Base-by-base conservation (phyloP, 2,113 vertebrate genomes). In the Jacana jacana region DNA sequence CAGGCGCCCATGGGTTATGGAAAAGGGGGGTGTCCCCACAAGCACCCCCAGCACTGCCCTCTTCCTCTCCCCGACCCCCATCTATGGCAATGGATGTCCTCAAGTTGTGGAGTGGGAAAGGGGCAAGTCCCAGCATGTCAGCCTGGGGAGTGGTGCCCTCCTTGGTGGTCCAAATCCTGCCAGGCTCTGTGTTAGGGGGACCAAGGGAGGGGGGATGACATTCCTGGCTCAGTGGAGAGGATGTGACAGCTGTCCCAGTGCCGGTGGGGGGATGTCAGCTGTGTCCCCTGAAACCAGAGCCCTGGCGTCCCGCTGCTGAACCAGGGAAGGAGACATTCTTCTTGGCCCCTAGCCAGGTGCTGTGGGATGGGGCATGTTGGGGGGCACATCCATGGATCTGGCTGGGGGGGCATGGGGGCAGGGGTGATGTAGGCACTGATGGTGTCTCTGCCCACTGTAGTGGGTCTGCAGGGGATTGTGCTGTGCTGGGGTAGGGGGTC, bases 231-330 rank as follows among this genome's bases (percentile, higher is more conserved):
- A n/a, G 58, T 0, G 1, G 55, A 81, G 58, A 70, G 71, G 69
- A 94, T 66, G n/a, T 90, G 95, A 60, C 95, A 96, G 94, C 94
- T 95, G 95, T 92, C 68, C 24, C 3, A 1, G 24, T 70, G 57
- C 69, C 0, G 2, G 64, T 6, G 42, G 35, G 54, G 49, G 42
- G 17, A 44, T 0, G 6, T 93, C 92, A 95, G 86, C 91, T 86
- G 64, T 54, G 71, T 7, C 13, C 48, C 68, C 72, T 96, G 95
- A 93, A 95, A 97, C 51, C 3, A 1, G 86, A 95, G 33, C 75
- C 54, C 33, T 9, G 10, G 33, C 6, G 15, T 94, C 18, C 42
- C 8, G 2, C 37, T 48, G 49, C 46, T 66, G 84, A 68, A 25
- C 81, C 0, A 2, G 39, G 64, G 40, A 70, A 91, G 66, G 31